Percentiles rank a stretch among this genome's conserved stretches.
These are phyloP conservation scores for Halcyon badia DNA, from an alignment of 2,797 vertebrate species.

Conservation along the genomic window DNA sequence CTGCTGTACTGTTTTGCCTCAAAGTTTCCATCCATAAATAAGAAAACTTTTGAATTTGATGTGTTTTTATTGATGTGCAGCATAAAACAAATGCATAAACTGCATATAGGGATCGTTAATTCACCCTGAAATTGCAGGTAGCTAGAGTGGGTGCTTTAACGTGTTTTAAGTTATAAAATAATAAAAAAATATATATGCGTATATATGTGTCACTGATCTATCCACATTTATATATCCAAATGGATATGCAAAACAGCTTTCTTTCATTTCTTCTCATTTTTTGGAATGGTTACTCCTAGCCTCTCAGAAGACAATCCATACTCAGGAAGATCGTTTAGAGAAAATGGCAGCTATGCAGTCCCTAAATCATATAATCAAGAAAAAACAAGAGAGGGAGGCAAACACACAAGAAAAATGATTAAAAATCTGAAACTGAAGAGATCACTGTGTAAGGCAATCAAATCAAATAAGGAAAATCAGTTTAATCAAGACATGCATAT, in stretches of 20 bases:
- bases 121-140: background rate
- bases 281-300: background rate
- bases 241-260: background rate
- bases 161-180: background rate
- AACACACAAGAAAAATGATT: background rate
- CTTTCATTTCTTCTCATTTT: background rate
- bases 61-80: background rate
- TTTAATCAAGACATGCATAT: background rate
- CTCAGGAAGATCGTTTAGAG: background rate
- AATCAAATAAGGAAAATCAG: background rate
- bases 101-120: background rate
- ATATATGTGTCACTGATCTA: background rate
- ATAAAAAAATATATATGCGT: background rate
- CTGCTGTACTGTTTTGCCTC: background rate
- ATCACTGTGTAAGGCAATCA: background rate
- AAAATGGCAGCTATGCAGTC: background rate
- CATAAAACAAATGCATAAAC: slow-evolving; percentile 33
- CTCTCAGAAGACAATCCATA: background rate
- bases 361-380: background rate
- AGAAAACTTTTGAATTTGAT: slow-evolving; percentile 27
- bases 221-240: background rate
- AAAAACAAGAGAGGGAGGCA: background rate
- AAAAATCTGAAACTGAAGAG: background rate
- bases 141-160: background rate
- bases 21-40: background rate